Conservation (phyloP, 2,888 invertebrate species). For the Harpalus rufipes region DNA sequence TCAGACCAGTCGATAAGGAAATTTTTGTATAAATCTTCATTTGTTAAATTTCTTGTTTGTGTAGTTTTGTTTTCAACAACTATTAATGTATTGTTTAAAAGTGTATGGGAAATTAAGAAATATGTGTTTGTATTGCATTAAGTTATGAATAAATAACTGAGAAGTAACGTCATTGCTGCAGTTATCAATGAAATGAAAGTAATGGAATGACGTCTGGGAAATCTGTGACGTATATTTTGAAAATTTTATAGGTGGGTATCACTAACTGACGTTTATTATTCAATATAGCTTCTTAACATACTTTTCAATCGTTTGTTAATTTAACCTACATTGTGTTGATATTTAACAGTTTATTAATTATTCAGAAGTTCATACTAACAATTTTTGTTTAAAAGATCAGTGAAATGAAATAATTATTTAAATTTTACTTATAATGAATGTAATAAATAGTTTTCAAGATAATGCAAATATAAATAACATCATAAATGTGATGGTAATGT, state of each 20-base stretch:
- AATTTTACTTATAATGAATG: background rate
- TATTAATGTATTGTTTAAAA: conserved; percentile 6
- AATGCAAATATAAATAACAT: conserved; percentile 31
- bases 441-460: conserved; percentile 25
- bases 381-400: conserved; percentile 1
- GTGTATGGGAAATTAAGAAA: conserved; percentile 16
- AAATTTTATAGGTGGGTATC: conserved; percentile 58
- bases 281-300: conserved; percentile 23
- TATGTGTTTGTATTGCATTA: conserved; percentile 35
- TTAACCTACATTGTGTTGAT: conserved; percentile 17
- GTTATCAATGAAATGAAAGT: conserved; percentile 58
- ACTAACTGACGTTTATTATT: conserved; percentile 38
- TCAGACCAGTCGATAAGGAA: conserved; percentile 45
- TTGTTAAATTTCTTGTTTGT: conserved; percentile 33
- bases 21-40: conserved; percentile 45
- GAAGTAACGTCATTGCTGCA: conserved; percentile 46
- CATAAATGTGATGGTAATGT: conserved; percentile 45
- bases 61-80: conserved; percentile 31
- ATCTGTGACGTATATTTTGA: conserved; percentile 57
- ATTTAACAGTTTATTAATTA: conserved; percentile 9
- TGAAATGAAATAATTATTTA: no score
- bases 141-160: conserved; percentile 50
- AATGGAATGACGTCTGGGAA: conserved; percentile 58
- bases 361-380: background rate
- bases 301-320: conserved; percentile 20